phyloP scores from a whole-genome alignment of 2,888 invertebrate genomes.

The Hirudinaria manillensis region DNA sequence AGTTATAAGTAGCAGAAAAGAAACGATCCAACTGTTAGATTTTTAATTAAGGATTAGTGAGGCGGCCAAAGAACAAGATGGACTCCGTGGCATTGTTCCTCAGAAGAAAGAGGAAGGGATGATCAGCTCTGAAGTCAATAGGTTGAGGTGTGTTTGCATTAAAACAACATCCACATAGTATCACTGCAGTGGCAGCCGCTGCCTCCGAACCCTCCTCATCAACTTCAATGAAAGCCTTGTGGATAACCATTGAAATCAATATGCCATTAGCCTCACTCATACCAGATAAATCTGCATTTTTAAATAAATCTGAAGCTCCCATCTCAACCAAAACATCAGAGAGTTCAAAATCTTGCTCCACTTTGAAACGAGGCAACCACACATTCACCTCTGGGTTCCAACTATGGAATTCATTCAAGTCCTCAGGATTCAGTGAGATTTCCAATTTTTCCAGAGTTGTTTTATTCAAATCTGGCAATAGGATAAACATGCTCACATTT shows the following conservation, averaged over 20 bases:
- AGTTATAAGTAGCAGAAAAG: too few relatives aligned
- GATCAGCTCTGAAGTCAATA: constrained; percentile 31
- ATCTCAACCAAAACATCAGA: constrained; percentile 33
- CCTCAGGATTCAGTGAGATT: constrained; percentile 25
- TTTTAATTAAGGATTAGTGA: too few relatives aligned
- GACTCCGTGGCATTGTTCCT: too few relatives aligned
- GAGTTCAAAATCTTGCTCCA: constrained; percentile 37
- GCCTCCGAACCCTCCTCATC: constrained; percentile 45
- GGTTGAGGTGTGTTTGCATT: not conserved
- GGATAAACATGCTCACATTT: constrained; percentile 39
- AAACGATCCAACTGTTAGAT: too few relatives aligned
- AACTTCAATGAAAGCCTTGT: constrained; percentile 49
- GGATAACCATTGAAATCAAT: constrained; percentile 46
- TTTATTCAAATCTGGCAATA: constrained; percentile 36
- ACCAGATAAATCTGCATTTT: constrained; percentile 45
- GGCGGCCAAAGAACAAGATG: too few relatives aligned
- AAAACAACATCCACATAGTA: too few relatives aligned
- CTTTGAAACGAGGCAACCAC: constrained; percentile 39
- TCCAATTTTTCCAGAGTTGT: constrained; percentile 30
- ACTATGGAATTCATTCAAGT: constrained; percentile 9
- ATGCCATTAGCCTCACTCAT: constrained; percentile 42
- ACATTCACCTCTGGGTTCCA: constrained; percentile 31
- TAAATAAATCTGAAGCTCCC: constrained; percentile 41
- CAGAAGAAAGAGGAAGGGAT: constrained; percentile 36
- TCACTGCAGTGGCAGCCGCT: constrained; percentile 45